These are phyloP conservation scores for Galagoides demidoff DNA, from an alignment of 2,797 vertebrate species.

Conservation along the genomic window DNA sequence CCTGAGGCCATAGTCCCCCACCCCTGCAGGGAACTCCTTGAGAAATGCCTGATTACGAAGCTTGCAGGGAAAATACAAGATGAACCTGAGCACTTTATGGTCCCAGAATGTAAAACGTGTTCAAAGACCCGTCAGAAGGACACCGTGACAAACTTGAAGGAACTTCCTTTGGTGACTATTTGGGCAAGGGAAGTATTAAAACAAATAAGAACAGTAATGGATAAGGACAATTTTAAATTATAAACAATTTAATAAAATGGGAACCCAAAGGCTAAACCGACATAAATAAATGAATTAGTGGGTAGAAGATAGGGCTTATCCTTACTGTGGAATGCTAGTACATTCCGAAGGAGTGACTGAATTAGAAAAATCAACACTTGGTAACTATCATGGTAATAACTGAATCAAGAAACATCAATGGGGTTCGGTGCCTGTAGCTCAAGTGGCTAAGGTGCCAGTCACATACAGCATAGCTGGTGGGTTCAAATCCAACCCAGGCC, in stretches of 20 bases:
- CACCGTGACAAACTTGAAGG: neutral
- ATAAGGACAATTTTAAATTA: neutral
- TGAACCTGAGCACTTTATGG: neutral
- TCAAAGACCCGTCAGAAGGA: neutral
- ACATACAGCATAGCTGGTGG: too few relatives aligned
- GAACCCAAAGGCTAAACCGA: neutral
- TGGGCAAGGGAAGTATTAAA: neutral
- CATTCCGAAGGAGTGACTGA: neutral
- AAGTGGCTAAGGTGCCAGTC: too few relatives aligned
- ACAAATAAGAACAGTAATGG: neutral
- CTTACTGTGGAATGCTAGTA: neutral
- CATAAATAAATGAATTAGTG: neutral
- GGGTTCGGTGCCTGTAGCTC: too few relatives aligned
- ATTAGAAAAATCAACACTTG: neutral
- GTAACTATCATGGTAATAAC: neutral
- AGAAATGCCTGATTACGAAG: neutral
- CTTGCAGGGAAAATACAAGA: neutral
- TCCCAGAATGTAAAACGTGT: neutral
- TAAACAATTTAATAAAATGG: neutral
- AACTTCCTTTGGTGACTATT: neutral
- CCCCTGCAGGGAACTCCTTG: neutral
- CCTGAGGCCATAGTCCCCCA: too few relatives aligned
- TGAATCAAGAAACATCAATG: neutral
- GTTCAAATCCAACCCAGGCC: too few relatives aligned
- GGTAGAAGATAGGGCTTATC: neutral